Evolutionary conservation across 2,888 invertebrate species (phyloP), one percentile per base, ranked within the genome.

Genomic region (Andrena praecox): DNA sequence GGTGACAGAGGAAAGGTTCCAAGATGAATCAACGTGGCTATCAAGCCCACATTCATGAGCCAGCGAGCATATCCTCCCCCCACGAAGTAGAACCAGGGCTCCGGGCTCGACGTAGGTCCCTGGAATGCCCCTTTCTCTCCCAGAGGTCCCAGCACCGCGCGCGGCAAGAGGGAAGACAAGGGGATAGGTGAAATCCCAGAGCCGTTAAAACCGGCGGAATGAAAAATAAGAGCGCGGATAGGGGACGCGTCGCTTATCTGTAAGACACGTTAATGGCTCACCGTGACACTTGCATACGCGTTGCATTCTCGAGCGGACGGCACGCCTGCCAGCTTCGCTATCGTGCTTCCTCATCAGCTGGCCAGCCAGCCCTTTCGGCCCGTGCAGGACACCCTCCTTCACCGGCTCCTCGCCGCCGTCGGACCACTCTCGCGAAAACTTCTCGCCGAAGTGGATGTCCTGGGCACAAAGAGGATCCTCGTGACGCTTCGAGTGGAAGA

Each of bases 201-300:
- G 62, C 70, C 77, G 78, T 78, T 74, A 67, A 78, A 72, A 63
- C 70, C 72, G 6, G 48, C 71, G n/a, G 83, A 83, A 78, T 72
- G 83, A 83, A 78, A 83, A 84, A 84, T 84, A 83, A 83, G 83
- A 75, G 78, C 50, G 63, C 50, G 67, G 83, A 83, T 78, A 77
- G 54, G 33, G 59, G 59, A 48, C 42, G 7, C n/a, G 72, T 20
- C 29, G 33, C 27, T 74, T 83, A 83, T 84, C 83, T 74, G 72
- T 56, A 67, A 66, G 64, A 82, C 56, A 74, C 68, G 62, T 85
- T 82, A 76, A 69, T 86, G 76, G 77, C 86, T 86, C 86, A 94
- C 98, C 98, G 93, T 98, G 98, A 91, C 98, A 98, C 93, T 98
- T 98, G 95, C 98, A 98, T 27, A 97, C 96, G 59, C 97, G 95